phyloP scores from a whole-genome alignment of 2,113 vertebrate genomes.

The Tympanuchus pallidicinctus region DNA sequence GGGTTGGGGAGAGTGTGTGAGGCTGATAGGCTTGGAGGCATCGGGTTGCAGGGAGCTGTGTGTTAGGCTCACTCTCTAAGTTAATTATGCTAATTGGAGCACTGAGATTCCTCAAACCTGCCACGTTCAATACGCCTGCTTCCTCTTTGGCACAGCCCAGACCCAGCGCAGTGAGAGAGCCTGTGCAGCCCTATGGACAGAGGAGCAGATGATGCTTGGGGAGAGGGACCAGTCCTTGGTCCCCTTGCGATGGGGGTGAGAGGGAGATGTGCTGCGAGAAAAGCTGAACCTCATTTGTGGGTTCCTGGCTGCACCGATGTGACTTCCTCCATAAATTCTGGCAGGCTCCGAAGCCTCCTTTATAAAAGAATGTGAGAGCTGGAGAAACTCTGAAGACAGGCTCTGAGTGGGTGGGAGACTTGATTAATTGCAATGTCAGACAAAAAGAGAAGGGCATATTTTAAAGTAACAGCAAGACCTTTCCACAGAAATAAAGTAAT shows the following conservation, averaged over 20 bases:
- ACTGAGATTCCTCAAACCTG: slow-evolving; percentile 65
- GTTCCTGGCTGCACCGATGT: slow-evolving; percentile 19
- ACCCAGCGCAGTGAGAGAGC: rapidly evolving
- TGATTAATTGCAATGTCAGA: slow-evolving; percentile 64
- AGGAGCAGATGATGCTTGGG: background rate
- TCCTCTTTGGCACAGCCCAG: background rate
- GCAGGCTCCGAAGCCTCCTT: slow-evolving; percentile 39
- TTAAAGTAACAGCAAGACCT: slow-evolving; percentile 66
- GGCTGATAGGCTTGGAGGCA: slow-evolving; percentile 73
- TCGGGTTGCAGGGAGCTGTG: slow-evolving; percentile 74
- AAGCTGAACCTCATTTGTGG: slow-evolving; percentile 17
- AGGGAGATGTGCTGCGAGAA: background rate
- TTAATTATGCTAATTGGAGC: slow-evolving; percentile 78
- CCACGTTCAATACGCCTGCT: background rate
- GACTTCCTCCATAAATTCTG: slow-evolving; percentile 52
- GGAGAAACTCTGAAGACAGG: slow-evolving; percentile 49
- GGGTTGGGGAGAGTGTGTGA: slow-evolving; percentile 60
- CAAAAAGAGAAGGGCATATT: slow-evolving; percentile 67
- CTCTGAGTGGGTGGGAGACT: slow-evolving; percentile 54
- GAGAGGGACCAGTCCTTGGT: background rate
- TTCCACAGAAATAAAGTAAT: slow-evolving; percentile 67
- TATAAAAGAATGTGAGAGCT: slow-evolving; percentile 41
- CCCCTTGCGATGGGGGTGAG: background rate
- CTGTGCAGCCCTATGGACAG: background rate
- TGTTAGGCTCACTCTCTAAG: slow-evolving; percentile 69